These are phyloP conservation scores for Ophonus ardosiacus DNA, from an alignment of 2,888 invertebrate genomes.

Conservation along the genomic window DNA sequence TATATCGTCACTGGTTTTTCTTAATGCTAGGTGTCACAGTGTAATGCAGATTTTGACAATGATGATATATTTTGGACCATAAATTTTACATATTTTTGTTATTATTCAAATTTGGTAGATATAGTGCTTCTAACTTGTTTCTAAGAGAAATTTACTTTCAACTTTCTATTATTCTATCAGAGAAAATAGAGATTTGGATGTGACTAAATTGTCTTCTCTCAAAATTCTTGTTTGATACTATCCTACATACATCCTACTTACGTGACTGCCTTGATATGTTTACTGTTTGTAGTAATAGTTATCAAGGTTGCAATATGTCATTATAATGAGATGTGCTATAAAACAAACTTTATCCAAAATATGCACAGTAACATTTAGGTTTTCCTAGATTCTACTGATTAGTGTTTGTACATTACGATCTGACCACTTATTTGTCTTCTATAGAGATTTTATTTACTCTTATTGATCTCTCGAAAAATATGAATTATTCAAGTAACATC, in stretches of 20 bases:
- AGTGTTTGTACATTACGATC: no score
- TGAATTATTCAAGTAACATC: no score
- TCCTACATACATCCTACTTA: background rate
- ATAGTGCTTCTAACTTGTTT: no score
- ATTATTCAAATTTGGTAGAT: no score
- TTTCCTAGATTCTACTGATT: no score
- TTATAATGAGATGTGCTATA: background rate
- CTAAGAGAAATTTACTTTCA: no score
- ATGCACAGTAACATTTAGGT: background rate
- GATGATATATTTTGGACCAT: no score
- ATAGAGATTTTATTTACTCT: no score
- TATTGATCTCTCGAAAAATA: no score
- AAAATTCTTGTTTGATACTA: background rate
- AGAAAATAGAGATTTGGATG: background rate
- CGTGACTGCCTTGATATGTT: background rate
- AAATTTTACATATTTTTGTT: no score
- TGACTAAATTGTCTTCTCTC: background rate
- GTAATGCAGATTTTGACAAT: background rate
- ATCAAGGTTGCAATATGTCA: background rate
- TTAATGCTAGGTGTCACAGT: background rate
- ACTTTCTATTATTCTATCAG: no score
- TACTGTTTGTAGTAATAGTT: background rate
- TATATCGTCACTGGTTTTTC: background rate
- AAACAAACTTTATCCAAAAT: background rate
- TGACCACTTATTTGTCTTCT: no score